A percentile compares a stretch with the other conserved stretches of the same genome.
Conservation (phyloP, 2,888 invertebrate species). For the Hirudinaria manillensis region DNA sequence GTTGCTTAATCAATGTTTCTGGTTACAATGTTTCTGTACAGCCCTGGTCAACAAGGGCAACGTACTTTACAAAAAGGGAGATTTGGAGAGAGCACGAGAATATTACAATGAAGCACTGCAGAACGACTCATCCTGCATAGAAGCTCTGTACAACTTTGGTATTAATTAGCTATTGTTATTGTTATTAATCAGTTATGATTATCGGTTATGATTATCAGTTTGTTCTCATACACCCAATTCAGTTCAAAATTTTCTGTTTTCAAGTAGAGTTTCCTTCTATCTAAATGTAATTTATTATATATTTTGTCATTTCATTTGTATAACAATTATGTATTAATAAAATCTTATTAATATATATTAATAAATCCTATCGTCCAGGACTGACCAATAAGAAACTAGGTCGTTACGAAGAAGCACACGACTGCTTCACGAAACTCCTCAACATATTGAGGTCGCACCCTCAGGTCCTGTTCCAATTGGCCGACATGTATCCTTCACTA, state of each 20-base stretch:
- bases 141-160: conserved; percentile 77
- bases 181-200: no score
- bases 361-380: not conserved
- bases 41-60: conserved; percentile 81
- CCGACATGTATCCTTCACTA: conserved; percentile 39
- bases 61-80: conserved; percentile 66
- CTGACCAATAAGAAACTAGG: conserved; percentile 46
- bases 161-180: not conserved
- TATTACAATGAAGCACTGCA: conserved; percentile 71
- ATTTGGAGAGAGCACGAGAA: conserved; percentile 67
- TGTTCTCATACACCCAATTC: no score
- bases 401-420: conserved; percentile 69
- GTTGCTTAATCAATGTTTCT: no score
- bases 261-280: no score
- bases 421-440: conserved; percentile 73
- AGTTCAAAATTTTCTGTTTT: no score
- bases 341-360: not conserved
- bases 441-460: conserved; percentile 67
- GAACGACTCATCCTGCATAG: conserved; percentile 73
- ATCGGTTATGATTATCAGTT: no score
- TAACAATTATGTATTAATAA: no score
- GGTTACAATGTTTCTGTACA: no score
- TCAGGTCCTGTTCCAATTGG: conserved; percentile 57
- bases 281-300: not conserved
- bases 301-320: no score